Percentiles rank a stretch among this genome's conserved stretches.
Conservation (phyloP, 2,113 vertebrate genomes). For the Charadrius vociferus region DNA sequence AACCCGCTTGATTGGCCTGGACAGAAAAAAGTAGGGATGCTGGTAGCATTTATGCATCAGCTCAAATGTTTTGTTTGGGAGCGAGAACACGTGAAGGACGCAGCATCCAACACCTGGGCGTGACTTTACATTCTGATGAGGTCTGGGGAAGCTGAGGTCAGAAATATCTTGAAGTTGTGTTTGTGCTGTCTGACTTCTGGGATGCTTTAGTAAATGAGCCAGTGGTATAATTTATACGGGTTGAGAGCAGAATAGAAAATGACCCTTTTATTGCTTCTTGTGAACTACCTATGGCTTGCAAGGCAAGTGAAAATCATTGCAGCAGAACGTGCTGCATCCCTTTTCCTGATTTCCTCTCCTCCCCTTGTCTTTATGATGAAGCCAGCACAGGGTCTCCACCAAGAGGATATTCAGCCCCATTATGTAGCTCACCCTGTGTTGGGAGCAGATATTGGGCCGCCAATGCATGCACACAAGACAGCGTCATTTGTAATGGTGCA, state of each 20-base stretch:
- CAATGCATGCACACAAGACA: background rate
- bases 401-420: background rate
- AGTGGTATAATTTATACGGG: background rate
- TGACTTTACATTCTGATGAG: background rate
- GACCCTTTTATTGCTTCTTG: background rate
- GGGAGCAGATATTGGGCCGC: background rate
- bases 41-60: background rate
- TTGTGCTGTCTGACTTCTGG: background rate
- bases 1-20: background rate
- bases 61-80: background rate
- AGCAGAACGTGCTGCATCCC: background rate
- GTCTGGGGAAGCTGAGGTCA: background rate
- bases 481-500: background rate
- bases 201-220: background rate
- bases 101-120: background rate
- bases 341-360: background rate
- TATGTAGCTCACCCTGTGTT: background rate
- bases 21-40: background rate
- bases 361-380: background rate
- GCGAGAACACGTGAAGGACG: fast-evolving
- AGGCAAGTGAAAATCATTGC: background rate
- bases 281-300: background rate
- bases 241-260: background rate
- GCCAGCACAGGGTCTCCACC: background rate
- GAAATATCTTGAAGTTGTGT: background rate